phyloP scores from a whole-genome alignment of 2,888 invertebrate species.

The Plutella xylostella region DNA sequence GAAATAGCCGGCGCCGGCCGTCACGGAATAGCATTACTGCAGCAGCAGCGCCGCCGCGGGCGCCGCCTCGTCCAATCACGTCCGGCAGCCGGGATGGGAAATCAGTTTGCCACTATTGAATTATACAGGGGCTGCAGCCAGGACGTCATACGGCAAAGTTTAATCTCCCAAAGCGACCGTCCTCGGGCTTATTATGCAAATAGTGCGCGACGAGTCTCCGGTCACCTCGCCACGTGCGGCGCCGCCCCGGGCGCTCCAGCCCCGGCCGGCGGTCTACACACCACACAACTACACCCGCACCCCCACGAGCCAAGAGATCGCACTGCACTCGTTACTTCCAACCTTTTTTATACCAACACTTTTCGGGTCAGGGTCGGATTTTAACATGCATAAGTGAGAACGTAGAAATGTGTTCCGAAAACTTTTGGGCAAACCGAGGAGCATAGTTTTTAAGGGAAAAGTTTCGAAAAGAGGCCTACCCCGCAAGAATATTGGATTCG shows the following conservation, averaged over 20 bases:
- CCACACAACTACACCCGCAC: too few species aligned
- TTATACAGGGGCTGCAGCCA: constrained; percentile 58
- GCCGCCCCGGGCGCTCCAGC: constrained; percentile 14
- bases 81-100: constrained; percentile 28
- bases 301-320: too few species aligned
- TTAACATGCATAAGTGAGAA: too few species aligned
- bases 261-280: too few species aligned
- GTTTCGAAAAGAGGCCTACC: too few species aligned
- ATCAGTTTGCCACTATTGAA: constrained; percentile 67
- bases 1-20: neutral
- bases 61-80: constrained; percentile 37
- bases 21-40: neutral
- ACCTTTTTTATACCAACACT: too few species aligned
- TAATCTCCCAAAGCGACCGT: constrained; percentile 59
- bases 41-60: neutral
- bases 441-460: too few species aligned
- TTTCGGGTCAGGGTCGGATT: too few species aligned
- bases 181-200: constrained; percentile 61
- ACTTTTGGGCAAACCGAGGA: too few species aligned
- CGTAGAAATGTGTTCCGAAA: too few species aligned
- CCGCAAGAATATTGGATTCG: too few species aligned
- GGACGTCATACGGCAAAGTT: constrained; percentile 63
- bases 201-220: constrained; percentile 41
- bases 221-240: constrained; percentile 24
- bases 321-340: too few species aligned